Conservation (phyloP, 1,140 invertebrate genomes). For the Drosophila eugracilis region DNA sequence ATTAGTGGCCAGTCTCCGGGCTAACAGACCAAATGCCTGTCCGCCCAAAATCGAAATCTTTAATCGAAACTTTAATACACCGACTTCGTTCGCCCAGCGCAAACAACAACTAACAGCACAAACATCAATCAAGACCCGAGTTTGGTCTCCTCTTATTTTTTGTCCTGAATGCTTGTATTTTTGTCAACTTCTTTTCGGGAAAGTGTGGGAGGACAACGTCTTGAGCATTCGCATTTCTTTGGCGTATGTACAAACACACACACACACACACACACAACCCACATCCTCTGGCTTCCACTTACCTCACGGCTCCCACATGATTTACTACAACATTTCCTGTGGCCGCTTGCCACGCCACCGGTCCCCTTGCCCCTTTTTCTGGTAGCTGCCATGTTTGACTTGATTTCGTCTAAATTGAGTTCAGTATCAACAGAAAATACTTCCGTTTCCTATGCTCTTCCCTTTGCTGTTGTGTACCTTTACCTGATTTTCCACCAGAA, state of each 20-base stretch:
- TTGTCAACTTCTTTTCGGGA: constrained; percentile 49
- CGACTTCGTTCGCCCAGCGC: constrained; percentile 22
- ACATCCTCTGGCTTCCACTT: constrained; percentile 38
- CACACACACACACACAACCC: constrained; percentile 51
- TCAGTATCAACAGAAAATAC: constrained; percentile 83
- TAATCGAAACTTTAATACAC: constrained; percentile 77
- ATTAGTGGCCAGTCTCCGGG: constrained; percentile 40
- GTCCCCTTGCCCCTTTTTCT: background rate
- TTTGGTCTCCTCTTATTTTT: constrained; percentile 44
- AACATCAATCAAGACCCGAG: constrained; percentile 77
- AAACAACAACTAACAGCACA: constrained; percentile 81
- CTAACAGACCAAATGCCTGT: constrained; percentile 63
- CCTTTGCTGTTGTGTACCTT: constrained; percentile 60
- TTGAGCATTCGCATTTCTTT: constrained; percentile 68
- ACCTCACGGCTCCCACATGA: constrained; percentile 77
- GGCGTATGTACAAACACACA: constrained; percentile 50
- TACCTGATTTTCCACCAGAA: constrained; percentile 65
- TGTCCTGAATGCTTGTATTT: constrained; percentile 41
- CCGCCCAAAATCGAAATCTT: constrained; percentile 63
- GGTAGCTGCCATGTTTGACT: constrained; percentile 80
- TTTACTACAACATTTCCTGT: constrained; percentile 75
- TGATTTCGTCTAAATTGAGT: constrained; percentile 83
- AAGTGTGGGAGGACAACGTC: constrained; percentile 55
- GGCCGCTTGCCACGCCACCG: constrained; percentile 26
- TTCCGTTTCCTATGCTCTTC: constrained; percentile 68